Evolutionary conservation across 2,888 invertebrate genomes (phyloP).

Genomic region (Meloe dianella): DNA sequence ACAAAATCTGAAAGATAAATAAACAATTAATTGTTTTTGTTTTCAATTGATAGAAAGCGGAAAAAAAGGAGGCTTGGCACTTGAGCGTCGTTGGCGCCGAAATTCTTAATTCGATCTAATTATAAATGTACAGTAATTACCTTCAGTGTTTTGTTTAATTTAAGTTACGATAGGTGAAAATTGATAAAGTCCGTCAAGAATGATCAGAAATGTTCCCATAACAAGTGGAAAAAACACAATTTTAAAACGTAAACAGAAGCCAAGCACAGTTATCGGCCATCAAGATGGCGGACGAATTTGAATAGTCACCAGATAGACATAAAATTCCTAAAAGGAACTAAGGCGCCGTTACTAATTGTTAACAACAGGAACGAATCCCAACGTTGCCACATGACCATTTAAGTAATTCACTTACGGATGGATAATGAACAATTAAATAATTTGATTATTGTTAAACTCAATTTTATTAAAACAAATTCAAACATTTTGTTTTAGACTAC

Average conservation of each 20-base stretch:
- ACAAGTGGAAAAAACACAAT: constrained; percentile 35
- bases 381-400: background rate
- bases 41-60: constrained; percentile 15
- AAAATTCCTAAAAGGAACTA: background rate
- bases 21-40: background rate
- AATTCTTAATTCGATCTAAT: constrained; percentile 23
- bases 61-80: constrained; percentile 20
- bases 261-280: constrained; percentile 36
- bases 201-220: constrained; percentile 40
- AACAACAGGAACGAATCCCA: background rate
- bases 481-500: too few relatives aligned
- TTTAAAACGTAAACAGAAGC: constrained; percentile 40
- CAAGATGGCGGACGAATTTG: constrained; percentile 41
- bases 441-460: too few relatives aligned
- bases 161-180: constrained; percentile 39
- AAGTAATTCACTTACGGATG: too few relatives aligned
- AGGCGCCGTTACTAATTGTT: too few relatives aligned
- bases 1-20: constrained; percentile 9
- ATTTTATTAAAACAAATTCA: too few relatives aligned
- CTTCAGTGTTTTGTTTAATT: constrained; percentile 28
- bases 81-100: constrained; percentile 47
- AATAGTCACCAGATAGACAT: background rate
- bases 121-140: constrained; percentile 1
- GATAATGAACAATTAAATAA: too few relatives aligned
- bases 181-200: constrained; percentile 29